Evolutionary conservation across 2,113 vertebrate species (phyloP), one percentile per base, ranked within the genome.

Genomic region (Tetraodon nigroviridis): DNA sequence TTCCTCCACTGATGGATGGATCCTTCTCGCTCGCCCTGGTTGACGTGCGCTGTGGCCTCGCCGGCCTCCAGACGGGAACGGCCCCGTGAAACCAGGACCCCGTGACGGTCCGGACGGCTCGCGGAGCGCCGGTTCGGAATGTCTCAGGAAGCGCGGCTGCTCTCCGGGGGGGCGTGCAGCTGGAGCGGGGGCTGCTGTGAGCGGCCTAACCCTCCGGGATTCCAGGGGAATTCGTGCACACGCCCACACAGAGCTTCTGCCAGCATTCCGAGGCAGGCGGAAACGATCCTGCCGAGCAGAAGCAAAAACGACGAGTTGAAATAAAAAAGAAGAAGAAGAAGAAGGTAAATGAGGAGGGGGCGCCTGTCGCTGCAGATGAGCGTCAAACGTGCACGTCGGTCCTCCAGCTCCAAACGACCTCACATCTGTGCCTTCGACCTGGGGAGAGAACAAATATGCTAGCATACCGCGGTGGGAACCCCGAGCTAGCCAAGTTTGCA

Each of bases 1-100:
- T 63, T 71, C 60, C 63, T 76, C 61, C 61, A 55, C 47, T 86
- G 84, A 87, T 87, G 66, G 79, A 89, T 88, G 74, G 80, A n/a
- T n/a, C 80, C 85, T 82, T 86, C 65, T 79, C 80, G 78, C 79
- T 79, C 65, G 53, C 40, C 46, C 18, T 65, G 74, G 71, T 75
- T 80, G 82, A 73, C 75, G 45, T 83, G 80, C 73, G 79, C 71
- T 58, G 59, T 44, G 62, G 78, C 77, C 81, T 78, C 72, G 14
- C 44, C 18, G 64, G 77, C 79, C 78, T 83, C 69, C 54, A 44
- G 62, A 15, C 17, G 55, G 63, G n/a, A n/a, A n/a, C n/a, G n/a
- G n/a, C n/a, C n/a, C n/a, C n/a, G n/a, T 56, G 44, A 69, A 65
- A 72, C 15, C 56, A 48, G 37, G 55, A 61, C 51, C 59, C 0